Percentiles rank a stretch among this genome's conserved stretches.
These are phyloP conservation scores for Lasioglossum calceatum DNA, from an alignment of 2,888 invertebrate genomes.

Conservation along the genomic window DNA sequence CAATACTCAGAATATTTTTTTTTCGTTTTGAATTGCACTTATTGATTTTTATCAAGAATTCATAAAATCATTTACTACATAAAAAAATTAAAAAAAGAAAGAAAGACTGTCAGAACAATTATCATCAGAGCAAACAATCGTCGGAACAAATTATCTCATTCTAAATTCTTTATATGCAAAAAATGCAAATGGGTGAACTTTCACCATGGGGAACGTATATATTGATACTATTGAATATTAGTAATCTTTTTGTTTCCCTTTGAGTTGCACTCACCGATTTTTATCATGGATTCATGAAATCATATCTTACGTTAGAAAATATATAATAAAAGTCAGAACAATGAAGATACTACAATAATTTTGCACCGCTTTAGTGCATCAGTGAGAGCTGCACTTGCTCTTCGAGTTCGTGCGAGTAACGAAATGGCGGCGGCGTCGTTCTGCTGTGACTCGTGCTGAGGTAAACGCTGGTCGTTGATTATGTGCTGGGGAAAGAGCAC, in stretches of 20 bases:
- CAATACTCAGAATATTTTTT: no score
- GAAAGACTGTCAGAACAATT: no score
- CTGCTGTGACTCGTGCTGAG: slow-evolving; percentile 21
- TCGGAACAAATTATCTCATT: no score
- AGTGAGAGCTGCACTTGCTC: neutral
- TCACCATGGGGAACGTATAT: no score
- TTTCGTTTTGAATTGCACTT: no score
- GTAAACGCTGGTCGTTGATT: slow-evolving; percentile 51
- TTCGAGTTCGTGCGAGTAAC: neutral
- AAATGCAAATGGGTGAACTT: no score
- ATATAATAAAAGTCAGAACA: neutral
- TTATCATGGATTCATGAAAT: neutral
- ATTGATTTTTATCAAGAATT: neutral
- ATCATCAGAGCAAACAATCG: no score
- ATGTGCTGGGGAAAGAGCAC: slow-evolving; percentile 31
- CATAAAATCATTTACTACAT: neutral
- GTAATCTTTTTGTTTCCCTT: no score
- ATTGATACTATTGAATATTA: no score
- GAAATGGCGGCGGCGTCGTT: slow-evolving; percentile 1
- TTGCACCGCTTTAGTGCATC: neutral
- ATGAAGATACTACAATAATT: neutral
- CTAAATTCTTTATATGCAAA: no score
- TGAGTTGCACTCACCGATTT: no score
- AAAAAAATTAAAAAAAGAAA: neutral
- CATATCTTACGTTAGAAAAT: neutral